Evolutionary conservation across 2,113 vertebrate species (phyloP), one percentile per base, ranked within the genome.

Genomic region (Tachuris rubrigastra): DNA sequence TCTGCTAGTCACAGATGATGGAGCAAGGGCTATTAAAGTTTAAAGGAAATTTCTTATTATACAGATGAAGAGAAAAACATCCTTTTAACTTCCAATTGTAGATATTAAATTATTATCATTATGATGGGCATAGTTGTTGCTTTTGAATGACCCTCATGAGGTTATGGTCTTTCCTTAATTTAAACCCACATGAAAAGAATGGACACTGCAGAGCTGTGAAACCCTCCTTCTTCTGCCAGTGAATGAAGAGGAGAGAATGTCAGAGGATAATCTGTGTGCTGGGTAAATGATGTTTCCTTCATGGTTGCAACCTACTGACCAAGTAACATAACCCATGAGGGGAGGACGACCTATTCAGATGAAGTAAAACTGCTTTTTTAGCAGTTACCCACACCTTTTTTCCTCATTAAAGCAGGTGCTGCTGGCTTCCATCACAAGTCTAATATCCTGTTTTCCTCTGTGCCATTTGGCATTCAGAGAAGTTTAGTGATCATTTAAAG

Each of bases 1-100:
- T 91, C 50, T 92, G 44, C 33, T 73, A 35, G 19, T 87, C 80
- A 89, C 15, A 73, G 47, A 53, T 72, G n/a, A 52, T 46, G 62
- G 71, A 93, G 85, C 25, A 66, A 74, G 21, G n/a, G 44, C 62
- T 93, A 74, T 67, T 87, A 63, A 90, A 82, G 37, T 95, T 89
- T 50, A 95, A 95, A 94, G 66, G 46, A 95, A 93, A 59, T 37
- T 68, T 39, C 84, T 73, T 52, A 80, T 96, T 75, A 56, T 9
- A 12, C 11, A 84, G 49, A 77, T n/a, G 62, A 76, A 96, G 81
- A 74, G 23, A 62, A 42, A 91, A 95, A 53, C 24, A 59, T 74
- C 66, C 24, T 95, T 90, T 95, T 63, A 86, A 77, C 19, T 47
- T 76, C 28, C 20, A 65, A 35, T 53, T 82, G 66, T 31, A 69